Evolutionary conservation across 2,113 vertebrate genomes (phyloP).

Genomic region (Bungarus multicinctus): DNA sequence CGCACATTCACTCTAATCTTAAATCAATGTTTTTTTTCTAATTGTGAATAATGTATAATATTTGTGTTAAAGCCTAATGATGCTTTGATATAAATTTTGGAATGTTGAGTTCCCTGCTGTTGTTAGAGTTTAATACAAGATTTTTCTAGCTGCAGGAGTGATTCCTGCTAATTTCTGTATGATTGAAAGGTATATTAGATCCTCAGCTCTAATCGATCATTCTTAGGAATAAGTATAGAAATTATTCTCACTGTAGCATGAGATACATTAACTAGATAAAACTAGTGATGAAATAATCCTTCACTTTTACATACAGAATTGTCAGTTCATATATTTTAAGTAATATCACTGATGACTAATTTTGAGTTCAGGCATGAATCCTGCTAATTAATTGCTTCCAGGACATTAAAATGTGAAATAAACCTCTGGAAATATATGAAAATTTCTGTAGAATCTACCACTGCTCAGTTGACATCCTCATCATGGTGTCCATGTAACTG

Average conservation of each 20-base stretch:
- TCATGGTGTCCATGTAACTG: neutral
- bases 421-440: neutral
- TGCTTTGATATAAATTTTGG: neutral
- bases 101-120: neutral
- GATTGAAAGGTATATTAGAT: neutral
- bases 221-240: neutral
- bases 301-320: neutral
- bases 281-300: neutral
- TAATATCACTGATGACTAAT: neutral
- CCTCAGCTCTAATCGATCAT: neutral
- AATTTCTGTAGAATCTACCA: neutral
- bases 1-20: neutral
- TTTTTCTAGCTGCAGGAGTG: neutral
- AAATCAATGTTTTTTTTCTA: neutral
- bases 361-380: neutral
- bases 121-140: neutral
- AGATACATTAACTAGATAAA: neutral
- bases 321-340: neutral
- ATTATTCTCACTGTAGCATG: neutral
- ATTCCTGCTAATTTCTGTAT: neutral
- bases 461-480: neutral
- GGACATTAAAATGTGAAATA: neutral
- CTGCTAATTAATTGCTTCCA: neutral
- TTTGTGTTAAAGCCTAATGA: neutral
- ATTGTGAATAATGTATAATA: neutral